Base-by-base conservation (phyloP, 2,888 invertebrate genomes). In the Aleiodes testaceus region DNA sequence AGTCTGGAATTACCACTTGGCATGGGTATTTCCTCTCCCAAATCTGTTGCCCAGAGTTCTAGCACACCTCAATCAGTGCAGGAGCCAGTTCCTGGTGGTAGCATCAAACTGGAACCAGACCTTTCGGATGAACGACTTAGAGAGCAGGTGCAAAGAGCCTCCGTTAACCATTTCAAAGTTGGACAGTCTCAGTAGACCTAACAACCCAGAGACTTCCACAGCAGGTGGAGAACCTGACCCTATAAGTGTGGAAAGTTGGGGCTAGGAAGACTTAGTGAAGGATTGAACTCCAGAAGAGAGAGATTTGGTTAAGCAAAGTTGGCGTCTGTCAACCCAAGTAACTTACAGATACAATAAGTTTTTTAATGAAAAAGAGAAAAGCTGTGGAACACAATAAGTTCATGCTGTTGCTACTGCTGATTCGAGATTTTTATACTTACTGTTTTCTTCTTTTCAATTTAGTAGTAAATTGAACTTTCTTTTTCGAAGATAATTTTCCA, bases 271-370 rank as follows among this genome's bases (percentile, higher is more conserved):
- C 16, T 16, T 55, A 55, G 55, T 36, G 7, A 16, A 55, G 1
- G 55, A 14, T 9, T 55, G 55, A 36, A 36, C 36, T 16, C 36
- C 66, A 7, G 18, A 66, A n/a, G 73, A 75, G 26, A 66, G n/a
- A 12, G 66, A 72, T 9, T 36, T 75, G 14, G n/a, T 75, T 2
- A 61, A 42, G 44, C 12, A 44, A 2, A 75, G 76, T 30, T 77
- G 77, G 74, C 72, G 75, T 9, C 12, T 2, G 3, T 78, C 74
- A 4, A 75, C 78, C 4, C 63, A 74, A 12, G 55, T 67, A 20
- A 74, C 74, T 5, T 75, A 73, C 50, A 72, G n/a, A n/a, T n/a
- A n/a, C n/a, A n/a, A n/a, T n/a, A n/a, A n/a, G n/a, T n/a, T n/a
- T n/a, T n/a, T n/a, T n/a, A n/a, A n/a, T n/a, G n/a, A n/a, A n/a